Base-by-base conservation (phyloP, 2,113 vertebrate genomes). In the Craseonycteris thonglongyai region DNA sequence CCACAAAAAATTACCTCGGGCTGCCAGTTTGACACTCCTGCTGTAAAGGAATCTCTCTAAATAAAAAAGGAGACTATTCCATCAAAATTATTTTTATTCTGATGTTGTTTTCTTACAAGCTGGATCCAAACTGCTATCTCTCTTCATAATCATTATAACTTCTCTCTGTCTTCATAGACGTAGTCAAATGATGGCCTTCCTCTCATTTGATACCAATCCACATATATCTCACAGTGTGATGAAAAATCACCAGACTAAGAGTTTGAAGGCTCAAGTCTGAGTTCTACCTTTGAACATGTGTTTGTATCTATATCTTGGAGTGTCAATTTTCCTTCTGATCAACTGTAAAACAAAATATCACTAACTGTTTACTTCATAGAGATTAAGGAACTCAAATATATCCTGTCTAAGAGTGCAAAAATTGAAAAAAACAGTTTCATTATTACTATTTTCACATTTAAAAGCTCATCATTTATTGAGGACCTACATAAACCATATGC, bases 371-470 rank as follows among this genome's bases (percentile, higher is more conserved):
- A 58, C 12, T 88, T 91, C 49, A n/a, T 6, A 66, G 28, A 82
- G n/a, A 75, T 86, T 61, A 95, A 94, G 22, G 11, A 89, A 89
- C 80, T 79, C n/a, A 94, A 89, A 59, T 88, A 82, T 69, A 69
- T 47, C 7, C 35, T 93, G 24, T 86, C 16, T 83, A 58, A 93
- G 51, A 76, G 21, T 91, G 14, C 15, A 49, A 22, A 75, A 49
- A 91, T 49, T 35, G 11, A 91, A 94, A 88, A 94, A 61, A 13
- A 78, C 40, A 10, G 8, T 90, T 93, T 89, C 40, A 80, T 69
- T 74, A 68, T 68, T 80, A 61, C 65, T 81, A 49, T 49, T 87
- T 78, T 84, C 7, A 89, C 21, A 89, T 87, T 90, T 61, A 80
- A 94, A 96, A 89, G 14, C 3, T 90, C 54, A 71, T 51, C 47